These are phyloP conservation scores for Phoenicopterus ruber DNA, from an alignment of 2,113 vertebrate species.

Conservation along the genomic window DNA sequence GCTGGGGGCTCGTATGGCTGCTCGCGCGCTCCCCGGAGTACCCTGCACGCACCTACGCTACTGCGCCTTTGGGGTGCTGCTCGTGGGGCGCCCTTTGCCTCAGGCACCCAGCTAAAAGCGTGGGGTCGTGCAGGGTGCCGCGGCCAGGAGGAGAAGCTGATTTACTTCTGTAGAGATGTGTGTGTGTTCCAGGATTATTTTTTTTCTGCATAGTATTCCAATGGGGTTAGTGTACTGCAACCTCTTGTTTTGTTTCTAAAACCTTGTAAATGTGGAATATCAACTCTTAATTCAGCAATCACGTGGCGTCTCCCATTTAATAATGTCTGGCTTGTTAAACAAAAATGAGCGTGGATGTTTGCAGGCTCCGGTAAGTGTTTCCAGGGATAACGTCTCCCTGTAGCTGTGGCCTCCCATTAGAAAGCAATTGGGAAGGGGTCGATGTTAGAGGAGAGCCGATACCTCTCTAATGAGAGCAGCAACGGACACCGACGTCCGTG, in stretches of 20 bases:
- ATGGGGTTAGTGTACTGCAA: neutral
- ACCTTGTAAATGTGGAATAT: neutral
- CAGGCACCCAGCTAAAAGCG: accelerated
- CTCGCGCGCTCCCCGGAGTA: accelerated
- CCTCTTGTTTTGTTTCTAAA: neutral
- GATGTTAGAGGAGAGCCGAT: neutral
- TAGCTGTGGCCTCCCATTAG: neutral
- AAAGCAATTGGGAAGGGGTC: neutral
- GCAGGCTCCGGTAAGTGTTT: neutral
- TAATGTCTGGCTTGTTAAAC: neutral
- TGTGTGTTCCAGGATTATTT: neutral
- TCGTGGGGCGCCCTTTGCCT: neutral
- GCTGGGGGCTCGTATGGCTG: neutral
- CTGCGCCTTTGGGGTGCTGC: neutral
- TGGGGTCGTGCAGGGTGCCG: neutral
- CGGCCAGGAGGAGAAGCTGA: neutral
- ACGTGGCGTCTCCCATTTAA: accelerated
- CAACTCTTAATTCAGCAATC: neutral
- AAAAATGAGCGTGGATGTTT: neutral
- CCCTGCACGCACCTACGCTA: accelerated
- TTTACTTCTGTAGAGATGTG: neutral
- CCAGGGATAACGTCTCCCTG: neutral
- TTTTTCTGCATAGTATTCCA: neutral
- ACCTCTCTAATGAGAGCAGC: neutral
- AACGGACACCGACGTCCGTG: accelerated